Conservation (phyloP, 2,113 vertebrate species). For the Setophaga coronata region DNA sequence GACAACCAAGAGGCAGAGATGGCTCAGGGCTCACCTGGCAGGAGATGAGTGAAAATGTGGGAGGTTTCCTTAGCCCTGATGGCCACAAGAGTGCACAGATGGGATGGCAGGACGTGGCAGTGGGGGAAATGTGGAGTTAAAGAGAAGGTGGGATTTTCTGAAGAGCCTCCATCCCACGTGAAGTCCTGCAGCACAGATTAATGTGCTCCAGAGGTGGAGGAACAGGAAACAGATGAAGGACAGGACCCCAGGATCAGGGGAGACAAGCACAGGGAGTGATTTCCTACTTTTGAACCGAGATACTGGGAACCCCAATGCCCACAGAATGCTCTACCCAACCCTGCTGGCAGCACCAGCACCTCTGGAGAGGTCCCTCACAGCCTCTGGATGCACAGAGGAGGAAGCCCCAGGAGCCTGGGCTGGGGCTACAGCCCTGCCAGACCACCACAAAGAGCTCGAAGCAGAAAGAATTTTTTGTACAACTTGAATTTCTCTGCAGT, state of each 20-base stretch:
- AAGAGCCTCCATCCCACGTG: not conserved
- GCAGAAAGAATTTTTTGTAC: not conserved
- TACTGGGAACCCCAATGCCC: not conserved
- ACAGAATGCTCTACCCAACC: not conserved
- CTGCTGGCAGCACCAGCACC: not conserved
- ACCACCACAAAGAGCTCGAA: not conserved
- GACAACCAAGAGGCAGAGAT: not conserved
- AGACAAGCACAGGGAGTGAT: not conserved
- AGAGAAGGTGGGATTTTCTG: not conserved
- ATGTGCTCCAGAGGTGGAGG: not conserved
- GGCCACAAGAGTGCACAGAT: not conserved
- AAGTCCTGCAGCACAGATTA: not conserved
- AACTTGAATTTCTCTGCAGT: not conserved
- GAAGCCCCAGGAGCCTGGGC: not conserved
- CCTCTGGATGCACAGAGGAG: not conserved
- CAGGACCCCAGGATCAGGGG: not conserved
- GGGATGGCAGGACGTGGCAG: not conserved
- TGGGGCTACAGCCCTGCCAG: not conserved
- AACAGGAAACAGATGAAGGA: not conserved
- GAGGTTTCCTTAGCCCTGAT: not conserved
- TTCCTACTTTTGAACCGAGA: not conserved
- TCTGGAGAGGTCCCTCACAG: not conserved
- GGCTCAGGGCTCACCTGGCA: not conserved
- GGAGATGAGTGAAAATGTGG: rapidly evolving
- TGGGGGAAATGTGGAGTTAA: not conserved